A percentile compares a stretch with the other conserved stretches of the same genome.
These are phyloP conservation scores for Nymphalis c-album DNA, from an alignment of 2,888 invertebrate genomes.

Conservation along the genomic window DNA sequence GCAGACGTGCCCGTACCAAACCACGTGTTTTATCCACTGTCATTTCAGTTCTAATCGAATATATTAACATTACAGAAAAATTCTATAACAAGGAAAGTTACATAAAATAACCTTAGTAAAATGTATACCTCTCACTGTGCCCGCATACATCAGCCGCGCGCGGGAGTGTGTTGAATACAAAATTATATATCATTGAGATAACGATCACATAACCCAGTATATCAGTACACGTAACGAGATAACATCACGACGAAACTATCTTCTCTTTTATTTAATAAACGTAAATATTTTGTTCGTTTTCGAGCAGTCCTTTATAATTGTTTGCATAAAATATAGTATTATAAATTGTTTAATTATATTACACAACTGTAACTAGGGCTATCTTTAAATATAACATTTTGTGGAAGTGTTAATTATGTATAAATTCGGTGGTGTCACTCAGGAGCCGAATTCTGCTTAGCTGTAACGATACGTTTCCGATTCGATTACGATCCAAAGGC, in stretches of 20 bases:
- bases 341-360: not conserved
- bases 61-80: no score
- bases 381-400: no score
- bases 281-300: conserved; percentile 19
- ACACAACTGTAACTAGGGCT: not conserved
- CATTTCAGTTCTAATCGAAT: no score
- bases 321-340: no score
- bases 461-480: no score
- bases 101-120: not conserved
- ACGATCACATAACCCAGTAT: conserved; percentile 17
- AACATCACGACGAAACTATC: conserved; percentile 15
- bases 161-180: conserved; percentile 13
- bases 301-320: not conserved
- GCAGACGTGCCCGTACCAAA: no score
- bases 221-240: conserved; percentile 19
- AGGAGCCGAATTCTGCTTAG: no score
- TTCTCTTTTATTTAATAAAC: conserved; percentile 13
- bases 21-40: no score
- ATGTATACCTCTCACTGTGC: not conserved
- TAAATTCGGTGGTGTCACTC: no score
- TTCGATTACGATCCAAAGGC: no score
- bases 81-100: not conserved
- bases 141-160: not conserved
- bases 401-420: no score
- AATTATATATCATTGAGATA: conserved; percentile 15